Percentiles rank a stretch among this genome's conserved stretches.
Evolutionary conservation across 2,797 vertebrate species (phyloP).

Genomic region (Anguilla marmorata): DNA sequence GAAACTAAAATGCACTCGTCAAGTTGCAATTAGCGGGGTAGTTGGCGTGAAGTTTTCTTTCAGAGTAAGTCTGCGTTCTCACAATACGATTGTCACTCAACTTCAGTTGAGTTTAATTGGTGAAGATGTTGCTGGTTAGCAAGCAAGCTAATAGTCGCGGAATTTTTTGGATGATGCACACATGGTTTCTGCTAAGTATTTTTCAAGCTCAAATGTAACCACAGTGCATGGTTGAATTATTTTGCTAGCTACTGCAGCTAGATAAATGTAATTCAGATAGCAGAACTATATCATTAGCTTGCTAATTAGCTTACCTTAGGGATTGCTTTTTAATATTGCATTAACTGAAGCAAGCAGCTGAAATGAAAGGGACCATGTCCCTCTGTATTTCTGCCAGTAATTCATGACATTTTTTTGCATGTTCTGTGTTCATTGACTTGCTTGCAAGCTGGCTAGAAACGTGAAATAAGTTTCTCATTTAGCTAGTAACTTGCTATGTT

Average conservation of each 20-base stretch:
- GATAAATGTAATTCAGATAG: not conserved
- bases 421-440: not conserved
- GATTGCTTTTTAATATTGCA: not conserved
- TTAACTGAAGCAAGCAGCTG: not conserved
- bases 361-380: not conserved
- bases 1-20: conserved; percentile 36
- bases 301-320: conserved; percentile 17
- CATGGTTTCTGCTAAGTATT: conserved; percentile 26
- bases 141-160: conserved; percentile 10
- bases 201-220: conserved; percentile 10
- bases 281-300: not conserved
- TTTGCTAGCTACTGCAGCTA: conserved; percentile 14
- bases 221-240: conserved; percentile 14
- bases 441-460: conserved; percentile 14
- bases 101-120: not conserved
- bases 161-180: conserved; percentile 23
- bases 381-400: conserved; percentile 20
- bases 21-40: conserved; percentile 31
- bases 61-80: conserved; percentile 4
- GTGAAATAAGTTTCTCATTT: conserved; percentile 22
- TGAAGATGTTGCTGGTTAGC: conserved; percentile 15
- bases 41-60: conserved; percentile 22
- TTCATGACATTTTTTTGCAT: not conserved
- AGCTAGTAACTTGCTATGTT: not conserved
- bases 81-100: conserved; percentile 6